These are phyloP conservation scores for Campoletis sonorensis DNA, from an alignment of 1,140 invertebrate species.

Conservation along the genomic window DNA sequence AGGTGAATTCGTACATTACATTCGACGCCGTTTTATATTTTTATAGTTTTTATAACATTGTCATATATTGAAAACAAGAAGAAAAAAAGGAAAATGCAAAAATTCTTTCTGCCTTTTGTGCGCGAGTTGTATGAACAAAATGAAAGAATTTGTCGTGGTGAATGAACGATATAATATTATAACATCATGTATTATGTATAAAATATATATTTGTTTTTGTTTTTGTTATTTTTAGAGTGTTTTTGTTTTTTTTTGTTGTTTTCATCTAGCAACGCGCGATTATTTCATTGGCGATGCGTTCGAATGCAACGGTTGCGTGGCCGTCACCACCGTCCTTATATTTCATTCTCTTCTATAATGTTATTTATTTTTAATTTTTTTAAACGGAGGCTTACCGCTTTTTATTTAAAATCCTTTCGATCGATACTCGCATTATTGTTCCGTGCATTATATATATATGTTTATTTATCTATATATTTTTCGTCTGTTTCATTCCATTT, in stretches of 20 bases:
- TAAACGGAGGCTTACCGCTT: too few species aligned
- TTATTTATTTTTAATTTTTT: too few species aligned
- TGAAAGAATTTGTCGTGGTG: not conserved
- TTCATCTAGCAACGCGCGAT: slow-evolving; percentile 24
- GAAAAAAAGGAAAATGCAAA: not conserved
- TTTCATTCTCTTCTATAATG: not conserved
- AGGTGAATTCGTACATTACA: slow-evolving; percentile 65
- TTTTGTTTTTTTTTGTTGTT: slow-evolving; percentile 1
- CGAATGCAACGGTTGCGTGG: not conserved
- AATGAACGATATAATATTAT: not conserved
- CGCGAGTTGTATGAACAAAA: not conserved
- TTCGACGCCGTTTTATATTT: slow-evolving; percentile 52
- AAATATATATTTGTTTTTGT: not conserved
- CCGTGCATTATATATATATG: too few species aligned
- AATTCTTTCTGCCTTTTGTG: not conserved
- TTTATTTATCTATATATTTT: slow-evolving; percentile 5
- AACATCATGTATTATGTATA: slow-evolving; percentile 38
- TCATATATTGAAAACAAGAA: not conserved
- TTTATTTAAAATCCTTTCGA: not conserved
- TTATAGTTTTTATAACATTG: not conserved
- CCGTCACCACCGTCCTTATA: not conserved
- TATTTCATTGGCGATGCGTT: not conserved
- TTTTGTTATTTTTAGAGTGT: too few species aligned
- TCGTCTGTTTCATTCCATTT: not conserved
- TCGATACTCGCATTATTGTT: too few species aligned